phyloP scores from a whole-genome alignment of 1,140 invertebrate species.

The Gryllus bimaculatus region DNA sequence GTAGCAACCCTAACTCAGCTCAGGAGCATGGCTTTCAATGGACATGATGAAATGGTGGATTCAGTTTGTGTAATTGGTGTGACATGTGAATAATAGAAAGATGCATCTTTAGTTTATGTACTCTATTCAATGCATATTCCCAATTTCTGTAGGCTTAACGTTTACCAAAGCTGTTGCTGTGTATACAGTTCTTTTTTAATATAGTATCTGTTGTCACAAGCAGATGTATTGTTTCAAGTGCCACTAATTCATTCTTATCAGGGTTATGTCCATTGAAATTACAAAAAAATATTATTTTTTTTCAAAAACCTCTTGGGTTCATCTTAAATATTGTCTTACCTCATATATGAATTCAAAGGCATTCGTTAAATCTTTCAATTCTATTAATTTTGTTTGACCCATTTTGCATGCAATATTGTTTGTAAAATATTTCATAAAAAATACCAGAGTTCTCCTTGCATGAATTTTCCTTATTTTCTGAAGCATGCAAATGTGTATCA shows the following conservation, averaged over 20 bases:
- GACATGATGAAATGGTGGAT: neutral
- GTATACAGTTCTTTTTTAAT: neutral
- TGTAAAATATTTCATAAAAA: neutral
- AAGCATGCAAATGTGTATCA: neutral
- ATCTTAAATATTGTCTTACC: too few relatives aligned
- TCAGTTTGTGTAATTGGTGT: neutral
- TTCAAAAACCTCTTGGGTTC: too few relatives aligned
- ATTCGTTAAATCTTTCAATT: neutral
- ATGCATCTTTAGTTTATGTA: neutral
- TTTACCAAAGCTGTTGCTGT: neutral
- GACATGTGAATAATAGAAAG: neutral
- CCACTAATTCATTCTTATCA: neutral
- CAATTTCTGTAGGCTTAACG: neutral
- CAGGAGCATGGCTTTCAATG: neutral
- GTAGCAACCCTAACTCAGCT: neutral
- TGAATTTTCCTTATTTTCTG: neutral
- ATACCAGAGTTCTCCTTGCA: neutral
- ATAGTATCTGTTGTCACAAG: too few relatives aligned
- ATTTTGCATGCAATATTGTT: neutral
- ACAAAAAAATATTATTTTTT: neutral
- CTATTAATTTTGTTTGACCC: neutral
- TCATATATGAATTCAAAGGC: too few relatives aligned
- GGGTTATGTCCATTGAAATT: neutral
- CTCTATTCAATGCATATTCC: neutral
- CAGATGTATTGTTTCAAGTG: neutral